These are phyloP conservation scores for Solenopsis fugax DNA, from an alignment of 1,140 invertebrate genomes.

Conservation along the genomic window DNA sequence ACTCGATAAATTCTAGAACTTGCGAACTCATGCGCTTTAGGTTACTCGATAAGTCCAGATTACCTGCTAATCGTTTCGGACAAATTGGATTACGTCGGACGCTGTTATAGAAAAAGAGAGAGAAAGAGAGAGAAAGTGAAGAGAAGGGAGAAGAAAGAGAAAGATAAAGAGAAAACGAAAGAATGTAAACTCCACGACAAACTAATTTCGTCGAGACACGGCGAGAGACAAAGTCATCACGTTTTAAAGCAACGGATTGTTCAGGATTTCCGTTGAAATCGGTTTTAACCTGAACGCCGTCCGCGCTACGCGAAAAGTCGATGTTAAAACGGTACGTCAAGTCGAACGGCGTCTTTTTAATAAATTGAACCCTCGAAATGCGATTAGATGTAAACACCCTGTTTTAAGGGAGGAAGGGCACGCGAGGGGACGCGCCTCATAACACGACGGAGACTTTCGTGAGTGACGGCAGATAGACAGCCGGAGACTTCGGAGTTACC, in stretches of 20 bases:
- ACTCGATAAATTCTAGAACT: constrained; percentile 50
- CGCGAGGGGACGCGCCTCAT: constrained; percentile 65
- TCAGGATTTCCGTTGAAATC: not conserved
- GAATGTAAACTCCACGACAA: constrained; percentile 37
- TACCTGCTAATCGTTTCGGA: constrained; percentile 56
- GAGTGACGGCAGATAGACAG: constrained; percentile 83
- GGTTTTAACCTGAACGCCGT: not conserved
- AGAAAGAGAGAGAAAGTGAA: not conserved
- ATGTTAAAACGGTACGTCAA: constrained; percentile 24
- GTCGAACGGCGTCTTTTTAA: constrained; percentile 72
- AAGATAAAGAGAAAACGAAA: not conserved
- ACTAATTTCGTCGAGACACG: constrained; percentile 6
- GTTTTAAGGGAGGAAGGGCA: constrained; percentile 77
- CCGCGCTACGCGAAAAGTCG: not conserved
- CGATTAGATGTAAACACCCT: constrained; percentile 80
- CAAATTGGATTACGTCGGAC: constrained; percentile 51
- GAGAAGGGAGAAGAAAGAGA: not conserved
- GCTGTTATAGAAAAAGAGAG: constrained; percentile 8
- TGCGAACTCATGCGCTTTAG: constrained; percentile 29
- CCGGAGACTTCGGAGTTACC: constrained; percentile 79
- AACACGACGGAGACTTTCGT: constrained; percentile 70
- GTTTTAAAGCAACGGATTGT: not conserved
- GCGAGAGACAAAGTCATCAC: not conserved
- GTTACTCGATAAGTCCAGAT: constrained; percentile 55
- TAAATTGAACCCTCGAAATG: constrained; percentile 78